Evolutionary conservation across 2,888 invertebrate species (phyloP).

Genomic region (Agrochola macilenta): DNA sequence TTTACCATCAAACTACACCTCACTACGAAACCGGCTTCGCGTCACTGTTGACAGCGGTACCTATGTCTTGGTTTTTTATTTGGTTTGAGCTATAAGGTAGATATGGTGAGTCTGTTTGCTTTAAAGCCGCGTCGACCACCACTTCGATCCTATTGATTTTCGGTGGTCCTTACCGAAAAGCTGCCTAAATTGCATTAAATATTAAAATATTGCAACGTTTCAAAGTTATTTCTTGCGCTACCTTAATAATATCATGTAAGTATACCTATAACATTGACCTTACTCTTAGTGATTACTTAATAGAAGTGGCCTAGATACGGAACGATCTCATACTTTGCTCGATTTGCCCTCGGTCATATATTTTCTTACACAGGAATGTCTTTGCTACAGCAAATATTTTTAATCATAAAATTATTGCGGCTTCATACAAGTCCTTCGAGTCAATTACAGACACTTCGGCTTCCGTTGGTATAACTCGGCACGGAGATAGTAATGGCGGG

Average conservation of each 20-base stretch:
- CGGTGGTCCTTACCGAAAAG: neutral
- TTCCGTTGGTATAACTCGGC: neutral
- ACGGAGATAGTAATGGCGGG: neutral
- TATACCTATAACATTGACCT: constrained; percentile 3
- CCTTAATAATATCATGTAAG: neutral
- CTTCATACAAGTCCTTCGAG: neutral
- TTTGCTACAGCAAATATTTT: constrained; percentile 31
- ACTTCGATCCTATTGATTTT: neutral
- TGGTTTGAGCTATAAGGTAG: too few relatives aligned
- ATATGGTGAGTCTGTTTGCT: neutral
- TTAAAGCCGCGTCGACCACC: neutral
- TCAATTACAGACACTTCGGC: neutral
- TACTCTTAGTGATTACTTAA: neutral
- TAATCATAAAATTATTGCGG: constrained; percentile 16
- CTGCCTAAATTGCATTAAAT: neutral
- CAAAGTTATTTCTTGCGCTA: neutral
- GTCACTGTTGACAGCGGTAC: too few relatives aligned
- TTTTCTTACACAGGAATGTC: neutral
- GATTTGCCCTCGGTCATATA: constrained; percentile 27
- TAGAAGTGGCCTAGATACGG: constrained; percentile 20
- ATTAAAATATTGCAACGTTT: neutral
- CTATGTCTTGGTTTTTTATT: too few relatives aligned
- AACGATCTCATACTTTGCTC: constrained; percentile 15
- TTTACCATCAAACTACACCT: too few relatives aligned
- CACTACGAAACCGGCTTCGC: too few relatives aligned